phyloP scores from a whole-genome alignment of 2,888 invertebrate species.

The Pterostichus niger region DNA sequence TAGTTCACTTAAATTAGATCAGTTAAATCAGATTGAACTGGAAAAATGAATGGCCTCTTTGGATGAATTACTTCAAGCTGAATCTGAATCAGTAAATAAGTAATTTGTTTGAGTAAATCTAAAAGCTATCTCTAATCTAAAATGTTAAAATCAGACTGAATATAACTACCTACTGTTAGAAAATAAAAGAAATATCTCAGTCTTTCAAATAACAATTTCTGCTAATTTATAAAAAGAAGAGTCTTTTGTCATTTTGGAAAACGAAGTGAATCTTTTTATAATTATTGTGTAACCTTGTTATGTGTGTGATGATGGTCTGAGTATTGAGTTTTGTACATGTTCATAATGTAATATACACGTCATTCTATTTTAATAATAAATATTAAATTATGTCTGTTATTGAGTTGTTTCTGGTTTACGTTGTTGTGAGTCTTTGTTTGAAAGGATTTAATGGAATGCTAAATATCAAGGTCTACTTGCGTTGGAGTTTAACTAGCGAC shows the following conservation, averaged over 20 bases:
- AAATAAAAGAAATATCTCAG: too few species aligned
- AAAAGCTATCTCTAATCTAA: too few species aligned
- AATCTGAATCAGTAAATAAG: too few species aligned
- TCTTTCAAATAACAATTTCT: not conserved
- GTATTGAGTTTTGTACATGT: slow-evolving; percentile 21
- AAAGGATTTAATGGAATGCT: slow-evolving; percentile 11
- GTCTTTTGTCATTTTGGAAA: not conserved
- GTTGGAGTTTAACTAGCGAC: not conserved
- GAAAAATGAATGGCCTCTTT: too few species aligned
- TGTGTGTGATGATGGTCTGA: slow-evolving; percentile 12
- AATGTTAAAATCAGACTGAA: too few species aligned
- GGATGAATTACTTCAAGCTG: too few species aligned
- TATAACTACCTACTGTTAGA: too few species aligned
- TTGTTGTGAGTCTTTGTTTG: slow-evolving; percentile 13
- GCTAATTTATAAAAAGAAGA: too few species aligned
- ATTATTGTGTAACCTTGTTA: not conserved
- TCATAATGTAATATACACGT: slow-evolving; percentile 45
- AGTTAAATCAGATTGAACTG: too few species aligned
- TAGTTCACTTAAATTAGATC: too few species aligned
- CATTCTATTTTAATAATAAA: slow-evolving; percentile 55
- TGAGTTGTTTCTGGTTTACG: not conserved
- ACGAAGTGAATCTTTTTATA: not conserved
- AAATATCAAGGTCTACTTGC: slow-evolving; percentile 35
- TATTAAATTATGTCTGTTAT: slow-evolving; percentile 56
- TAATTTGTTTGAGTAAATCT: too few species aligned